Evolutionary conservation across 2,113 vertebrate species (phyloP), one percentile per base, ranked within the genome.

Genomic region (Pseudorectes ferrugineus): DNA sequence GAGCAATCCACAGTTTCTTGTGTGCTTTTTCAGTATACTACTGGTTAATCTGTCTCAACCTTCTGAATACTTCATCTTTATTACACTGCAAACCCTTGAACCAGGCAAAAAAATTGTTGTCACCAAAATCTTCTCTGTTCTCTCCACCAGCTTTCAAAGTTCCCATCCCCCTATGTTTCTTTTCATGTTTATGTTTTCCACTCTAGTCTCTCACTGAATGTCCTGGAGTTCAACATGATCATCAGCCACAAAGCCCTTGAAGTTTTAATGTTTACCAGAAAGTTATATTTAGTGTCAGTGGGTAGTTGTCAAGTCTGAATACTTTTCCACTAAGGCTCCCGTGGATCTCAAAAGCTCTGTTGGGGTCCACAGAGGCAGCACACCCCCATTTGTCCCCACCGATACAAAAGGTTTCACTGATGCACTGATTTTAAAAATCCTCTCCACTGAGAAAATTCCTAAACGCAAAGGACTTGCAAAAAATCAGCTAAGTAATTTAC

Each of bases 221-320:
- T 89, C 78, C 82, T 72, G 71, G 62, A 71, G 67, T 84, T 92
- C 61, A 83, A 59, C 21, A 4, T 92, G 48, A 86, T 93, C 93
- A 83, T 70, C 79, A 90, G 67, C 88, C 93, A 94, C 82, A 74
- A 85, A 94, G 57, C 72, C 67, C 90, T 93, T 93, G 89, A 95
- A 96, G 87, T 95, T 89, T 68, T 88, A 90, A 71, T 94, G 75
- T 92, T 94, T 94, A 90, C 85, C 75, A 92, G 92, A 73, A 95
- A 55, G 67, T 79, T 96, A 63, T 94, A 92, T 83, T 92, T 88
- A 92, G 87, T 79, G 54, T 83, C 36, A 62, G 71, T 58, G 85
- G 58, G 43, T 84, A 93, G 33, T 96, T 63, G 57, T 86, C 31
- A 88, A 80, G 67, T 77, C 85, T 11, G 11, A 62, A 74, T 88